These are phyloP conservation scores for Gerosis bhagava DNA, from an alignment of 2,888 invertebrate genomes.

Conservation along the genomic window DNA sequence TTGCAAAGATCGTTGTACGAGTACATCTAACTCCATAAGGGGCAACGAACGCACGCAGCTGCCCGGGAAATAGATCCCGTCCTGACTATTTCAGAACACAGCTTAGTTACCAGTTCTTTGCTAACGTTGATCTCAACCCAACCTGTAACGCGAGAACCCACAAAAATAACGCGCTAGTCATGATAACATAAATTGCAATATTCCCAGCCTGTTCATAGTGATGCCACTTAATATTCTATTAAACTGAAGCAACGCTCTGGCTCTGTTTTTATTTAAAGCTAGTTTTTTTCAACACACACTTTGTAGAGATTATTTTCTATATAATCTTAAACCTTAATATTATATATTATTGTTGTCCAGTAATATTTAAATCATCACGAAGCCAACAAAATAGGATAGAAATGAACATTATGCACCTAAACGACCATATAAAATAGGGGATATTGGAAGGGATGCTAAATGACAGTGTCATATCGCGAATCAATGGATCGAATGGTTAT, in stretches of 20 bases:
- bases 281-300: no score
- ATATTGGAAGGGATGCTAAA: no score
- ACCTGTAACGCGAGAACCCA: constrained; percentile 63
- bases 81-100: constrained; percentile 78
- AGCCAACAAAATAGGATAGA: no score
- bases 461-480: constrained; percentile 23
- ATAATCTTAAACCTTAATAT: no score
- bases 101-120: constrained; percentile 60
- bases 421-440: constrained; percentile 14
- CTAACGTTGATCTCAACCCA: constrained; percentile 46
- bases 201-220: constrained; percentile 24
- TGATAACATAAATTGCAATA: constrained; percentile 36
- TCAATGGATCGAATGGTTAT: no score
- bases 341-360: no score
- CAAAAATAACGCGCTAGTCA: constrained; percentile 34
- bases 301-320: no score
- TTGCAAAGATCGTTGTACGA: constrained; percentile 77
- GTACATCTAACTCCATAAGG: constrained; percentile 76
- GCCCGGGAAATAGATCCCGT: constrained; percentile 80
- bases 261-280: no score
- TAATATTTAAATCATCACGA: no score
- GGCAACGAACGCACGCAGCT: constrained; percentile 79
- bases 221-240: constrained; percentile 19
- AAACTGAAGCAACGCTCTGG: constrained; percentile 21
- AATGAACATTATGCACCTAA: constrained; percentile 12